A percentile compares a stretch with the other conserved stretches of the same genome.
Conservation (phyloP, 1,140 invertebrate species). For the Anastrepha obliqua region DNA sequence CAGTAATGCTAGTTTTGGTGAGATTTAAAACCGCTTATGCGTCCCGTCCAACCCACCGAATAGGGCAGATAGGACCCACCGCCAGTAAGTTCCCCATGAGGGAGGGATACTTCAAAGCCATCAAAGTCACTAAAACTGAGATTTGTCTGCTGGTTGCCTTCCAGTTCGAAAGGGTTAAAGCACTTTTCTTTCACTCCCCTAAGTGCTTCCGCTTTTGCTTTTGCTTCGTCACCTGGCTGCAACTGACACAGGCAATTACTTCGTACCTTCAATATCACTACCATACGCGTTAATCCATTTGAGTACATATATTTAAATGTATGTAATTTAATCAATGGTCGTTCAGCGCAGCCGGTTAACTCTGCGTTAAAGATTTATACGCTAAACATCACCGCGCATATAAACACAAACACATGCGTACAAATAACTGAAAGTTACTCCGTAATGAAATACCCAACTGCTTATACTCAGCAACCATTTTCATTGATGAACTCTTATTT, state of each 20-base stretch:
- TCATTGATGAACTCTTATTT: too few relatives aligned
- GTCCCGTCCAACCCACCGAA: too few relatives aligned
- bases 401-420: neutral
- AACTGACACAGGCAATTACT: conserved; percentile 22
- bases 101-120: too few relatives aligned
- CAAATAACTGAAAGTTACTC: neutral
- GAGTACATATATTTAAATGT: conserved; percentile 6
- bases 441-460: neutral
- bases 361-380: conserved; percentile 33
- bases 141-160: too few relatives aligned
- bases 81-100: too few relatives aligned
- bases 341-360: conserved; percentile 26
- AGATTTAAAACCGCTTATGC: too few relatives aligned
- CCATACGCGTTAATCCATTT: neutral
- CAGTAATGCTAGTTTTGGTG: too few relatives aligned
- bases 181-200: neutral
- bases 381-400: neutral
- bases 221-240: neutral
- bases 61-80: too few relatives aligned
- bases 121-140: too few relatives aligned
- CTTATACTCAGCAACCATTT: neutral
- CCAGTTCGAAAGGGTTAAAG: neutral
- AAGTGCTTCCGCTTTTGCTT: neutral
- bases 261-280: neutral
- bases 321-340: conserved; percentile 41